phyloP scores from a whole-genome alignment of 2,888 invertebrate species.

The Mesorhabditis spiculigera region DNA sequence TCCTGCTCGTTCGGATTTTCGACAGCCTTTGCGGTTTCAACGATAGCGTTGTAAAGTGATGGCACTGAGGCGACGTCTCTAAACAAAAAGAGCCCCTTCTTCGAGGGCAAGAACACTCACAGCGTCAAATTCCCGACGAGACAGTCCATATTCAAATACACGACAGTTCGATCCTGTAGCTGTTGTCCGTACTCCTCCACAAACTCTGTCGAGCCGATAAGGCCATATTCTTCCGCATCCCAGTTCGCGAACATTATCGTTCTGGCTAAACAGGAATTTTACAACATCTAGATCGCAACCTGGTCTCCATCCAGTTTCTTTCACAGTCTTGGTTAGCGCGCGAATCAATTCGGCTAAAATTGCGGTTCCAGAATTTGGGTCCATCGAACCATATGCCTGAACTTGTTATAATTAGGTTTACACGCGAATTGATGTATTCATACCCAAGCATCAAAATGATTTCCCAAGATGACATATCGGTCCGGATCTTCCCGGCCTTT shows the following conservation, averaged over 20 bases:
- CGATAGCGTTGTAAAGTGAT: slow-evolving; percentile 56
- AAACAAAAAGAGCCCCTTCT: slow-evolving; percentile 7
- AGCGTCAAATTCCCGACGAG: slow-evolving; percentile 42
- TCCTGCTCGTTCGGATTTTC: slow-evolving; percentile 43
- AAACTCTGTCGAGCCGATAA: slow-evolving; percentile 63
- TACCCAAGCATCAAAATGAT: slow-evolving; percentile 66
- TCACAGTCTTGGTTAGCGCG: slow-evolving; percentile 29
- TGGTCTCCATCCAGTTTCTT: slow-evolving; percentile 61
- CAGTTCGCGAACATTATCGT: slow-evolving; percentile 60
- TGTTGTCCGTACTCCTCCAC: slow-evolving; percentile 59
- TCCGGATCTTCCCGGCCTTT: slow-evolving; percentile 60
- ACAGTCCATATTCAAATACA: slow-evolving; percentile 61
- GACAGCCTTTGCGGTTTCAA: slow-evolving; percentile 57
- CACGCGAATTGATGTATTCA: background rate
- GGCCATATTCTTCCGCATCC: slow-evolving; percentile 62
- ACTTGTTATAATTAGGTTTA: background rate
- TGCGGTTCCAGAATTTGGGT: slow-evolving; percentile 62
- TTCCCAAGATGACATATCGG: slow-evolving; percentile 63
- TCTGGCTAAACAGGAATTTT: slow-evolving; percentile 39
- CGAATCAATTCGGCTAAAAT: slow-evolving; percentile 62
- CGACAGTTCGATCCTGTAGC: slow-evolving; percentile 58
- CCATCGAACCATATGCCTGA: slow-evolving; percentile 55
- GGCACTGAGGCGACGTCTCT: slow-evolving; percentile 51
- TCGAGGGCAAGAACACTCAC: slow-evolving; percentile 15
- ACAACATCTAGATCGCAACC: slow-evolving; percentile 8